These are phyloP conservation scores for Eulemur mongoz DNA, from an alignment of 2,797 vertebrate genomes.

Conservation along the genomic window DNA sequence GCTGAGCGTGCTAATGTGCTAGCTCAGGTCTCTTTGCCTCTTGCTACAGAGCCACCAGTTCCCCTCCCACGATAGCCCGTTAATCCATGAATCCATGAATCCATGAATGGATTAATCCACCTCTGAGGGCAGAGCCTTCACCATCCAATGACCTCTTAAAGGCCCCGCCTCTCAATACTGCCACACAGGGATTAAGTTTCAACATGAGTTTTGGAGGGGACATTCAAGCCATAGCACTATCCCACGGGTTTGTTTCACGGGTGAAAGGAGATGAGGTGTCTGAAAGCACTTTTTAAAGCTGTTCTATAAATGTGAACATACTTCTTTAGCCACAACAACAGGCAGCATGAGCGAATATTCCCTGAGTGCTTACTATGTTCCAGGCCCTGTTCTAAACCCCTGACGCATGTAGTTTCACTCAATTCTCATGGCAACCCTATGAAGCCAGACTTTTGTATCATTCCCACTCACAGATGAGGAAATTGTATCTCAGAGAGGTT, in stretches of 20 bases:
- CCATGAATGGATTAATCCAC: not conserved
- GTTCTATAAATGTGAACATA: not conserved
- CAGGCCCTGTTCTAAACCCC: not conserved
- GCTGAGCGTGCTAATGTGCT: not conserved
- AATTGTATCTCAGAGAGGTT: not conserved
- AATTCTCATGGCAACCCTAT: not conserved
- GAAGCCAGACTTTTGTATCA: not conserved
- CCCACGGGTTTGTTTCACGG: not conserved
- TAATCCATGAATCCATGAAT: not conserved
- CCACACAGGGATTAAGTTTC: not conserved
- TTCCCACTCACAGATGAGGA: not conserved
- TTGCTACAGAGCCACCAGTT: not conserved
- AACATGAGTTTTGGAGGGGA: not conserved
- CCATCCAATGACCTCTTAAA: not conserved
- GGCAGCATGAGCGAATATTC: not conserved
- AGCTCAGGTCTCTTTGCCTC: not conserved
- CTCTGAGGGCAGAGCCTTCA: not conserved
- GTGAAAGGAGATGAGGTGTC: not conserved
- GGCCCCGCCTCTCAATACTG: not conserved
- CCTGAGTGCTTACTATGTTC: not conserved
- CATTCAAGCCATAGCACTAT: not conserved
- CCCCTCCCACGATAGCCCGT: not conserved
- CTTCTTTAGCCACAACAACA: not conserved
- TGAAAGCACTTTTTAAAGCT: not conserved
- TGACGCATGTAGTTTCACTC: accelerated